Evolutionary conservation across 37 sponge, comb jelly and placozoan species (phyloP), one percentile per base, ranked within the genome.

Genomic region (Theonella swinhoei): DNA sequence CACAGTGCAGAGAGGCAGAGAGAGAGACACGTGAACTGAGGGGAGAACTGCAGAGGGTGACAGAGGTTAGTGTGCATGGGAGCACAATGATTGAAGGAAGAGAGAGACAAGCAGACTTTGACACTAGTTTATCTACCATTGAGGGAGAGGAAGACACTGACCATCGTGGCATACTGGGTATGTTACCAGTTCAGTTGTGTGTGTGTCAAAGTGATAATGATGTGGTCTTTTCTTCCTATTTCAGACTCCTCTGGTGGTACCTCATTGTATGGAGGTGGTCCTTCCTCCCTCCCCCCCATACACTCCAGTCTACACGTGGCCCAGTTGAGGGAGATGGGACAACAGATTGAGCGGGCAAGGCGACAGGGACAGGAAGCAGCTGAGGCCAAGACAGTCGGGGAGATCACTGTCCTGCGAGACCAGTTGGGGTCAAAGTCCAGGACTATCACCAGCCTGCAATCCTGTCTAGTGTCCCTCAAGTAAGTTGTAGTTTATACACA

Each of bases 361-460:
- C 76, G 40, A 60, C 77, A 78, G 42, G 91, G 88, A 4, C 87
- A 83, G 42, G 88, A 91, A 34, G 40, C 64, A 32, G 91, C 83
- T 38, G 87, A 91, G 62, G 8, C 62, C 19, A 83, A 87, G 68
- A 83, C 82, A 37, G 79, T 69, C 8, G 90, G 86, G 34, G 94
- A 93, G 79, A 93, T 93, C 60, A 41, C 65, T 37, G 79, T 79
- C 9, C 72, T 93, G 24, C 69, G 68, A 60, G 35, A 76, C 30
- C 77, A 93, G 42, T 80, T 93, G 35, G 86, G 83, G 36, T 65
- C 86, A 1, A 93, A 93, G 47, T 80, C 77, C 64, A 84, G 93
- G 82, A 88, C 85, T 1, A 33, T 92, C 28, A 78, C 39, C 40
- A 72, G 58, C 31, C 76, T 92, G 5, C 85, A 92, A 42, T 77